Conservation (phyloP, 2,888 invertebrate genomes). For the Dermolepida albohirtum region DNA sequence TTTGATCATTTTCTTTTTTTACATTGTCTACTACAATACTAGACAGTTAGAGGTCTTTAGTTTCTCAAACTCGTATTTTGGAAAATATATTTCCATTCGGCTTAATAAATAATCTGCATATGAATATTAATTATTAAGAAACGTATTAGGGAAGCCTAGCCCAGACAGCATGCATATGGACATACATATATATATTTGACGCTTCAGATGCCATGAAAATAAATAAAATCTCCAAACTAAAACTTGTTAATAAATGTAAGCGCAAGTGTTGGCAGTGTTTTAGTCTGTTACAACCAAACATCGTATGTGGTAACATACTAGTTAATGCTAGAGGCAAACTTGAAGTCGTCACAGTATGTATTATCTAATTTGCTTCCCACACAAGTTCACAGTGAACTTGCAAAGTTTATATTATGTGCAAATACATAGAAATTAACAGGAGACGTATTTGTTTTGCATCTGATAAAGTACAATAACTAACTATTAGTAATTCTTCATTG, state of each 20-base stretch:
- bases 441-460: slow-evolving; percentile 9
- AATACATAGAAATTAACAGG: slow-evolving; percentile 30
- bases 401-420: slow-evolving; percentile 31
- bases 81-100: no score
- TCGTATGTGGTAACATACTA: slow-evolving; percentile 26
- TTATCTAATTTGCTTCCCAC: slow-evolving; percentile 42
- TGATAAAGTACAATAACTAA: not conserved
- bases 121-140: no score
- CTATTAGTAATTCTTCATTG: no score
- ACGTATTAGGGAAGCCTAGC: no score
- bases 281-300: slow-evolving; percentile 24
- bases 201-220: no score
- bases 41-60: no score
- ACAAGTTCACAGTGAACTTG: slow-evolving; percentile 12
- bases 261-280: slow-evolving; percentile 23
- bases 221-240: not conserved
- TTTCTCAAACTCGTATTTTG: no score
- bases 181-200: no score
- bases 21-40: no score
- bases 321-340: slow-evolving; percentile 33
- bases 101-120: no score
- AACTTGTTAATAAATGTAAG: slow-evolving; percentile 35
- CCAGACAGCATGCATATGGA: no score
- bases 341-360: slow-evolving; percentile 40
- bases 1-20: no score